Evolutionary conservation across 2,888 invertebrate genomes (phyloP), one percentile per base, ranked within the genome.

Genomic region (Amblyjoppa proteus): DNA sequence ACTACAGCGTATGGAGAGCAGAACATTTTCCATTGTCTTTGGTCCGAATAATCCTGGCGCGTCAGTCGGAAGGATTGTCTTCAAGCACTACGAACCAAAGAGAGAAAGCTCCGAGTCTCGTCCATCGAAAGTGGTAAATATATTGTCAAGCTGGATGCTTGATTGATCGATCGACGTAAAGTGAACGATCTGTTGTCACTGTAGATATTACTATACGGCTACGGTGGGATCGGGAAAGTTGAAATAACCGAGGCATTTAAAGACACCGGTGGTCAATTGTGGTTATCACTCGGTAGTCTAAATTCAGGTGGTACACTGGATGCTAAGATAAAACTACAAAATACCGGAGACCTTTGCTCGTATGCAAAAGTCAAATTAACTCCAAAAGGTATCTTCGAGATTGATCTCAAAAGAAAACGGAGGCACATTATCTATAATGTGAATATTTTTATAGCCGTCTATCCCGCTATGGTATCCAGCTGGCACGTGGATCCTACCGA

Each of bases 1-100:
- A 0, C 89, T 96, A 11, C 96, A 96, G 88, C 94, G 95, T 1
- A 94, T 95, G 89, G 96, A 96, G 90, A 95, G 95, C 61, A 95
- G 95, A 81, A 94, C 95, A 1, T 94, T 96, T 58, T 92, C 93
- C 3, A 92, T 96, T 9, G 94, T 94, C 34, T 96, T 96, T 89
- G 94, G 95, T 85, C 96, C 96, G 3, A 95, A 95, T 2, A 91
- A 90, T 34, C 89, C 95, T 31, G 96, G 96, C 0, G 94, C 95
- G 0, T 95, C 95, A 34, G 92, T 94, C 1, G 96, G 96, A 38
- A 94, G 95, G 87, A 92, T 96, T 16, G 91, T 93, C n/a, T 96
- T 96, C 89, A 94, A 93, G 79, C 95, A 96, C 77, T 89, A 95
- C 90, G 91, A 89, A 20, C 89, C 90, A 61, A 89, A 87, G 34